Percentiles rank a stretch among this genome's conserved stretches.
Evolutionary conservation across 2,797 vertebrate genomes (phyloP).

Genomic region (Enteromius radiatus): DNA sequence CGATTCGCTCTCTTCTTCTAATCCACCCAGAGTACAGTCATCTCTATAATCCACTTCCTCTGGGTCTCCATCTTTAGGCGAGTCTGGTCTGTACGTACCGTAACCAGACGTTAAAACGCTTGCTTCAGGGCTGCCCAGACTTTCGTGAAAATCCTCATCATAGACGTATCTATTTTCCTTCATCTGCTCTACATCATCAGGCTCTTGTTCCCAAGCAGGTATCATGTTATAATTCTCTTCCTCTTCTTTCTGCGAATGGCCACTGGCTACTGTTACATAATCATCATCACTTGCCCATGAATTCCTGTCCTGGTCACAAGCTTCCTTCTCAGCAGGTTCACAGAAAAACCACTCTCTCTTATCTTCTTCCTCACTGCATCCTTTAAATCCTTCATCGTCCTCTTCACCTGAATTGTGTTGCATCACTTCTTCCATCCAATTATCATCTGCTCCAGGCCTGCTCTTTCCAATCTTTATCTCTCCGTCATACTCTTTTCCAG

Average conservation of each 20-base stretch:
- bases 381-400: not conserved
- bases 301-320: not conserved
- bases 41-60: slow-evolving; percentile 64
- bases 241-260: not conserved
- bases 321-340: not conserved
- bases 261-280: slow-evolving; percentile 14
- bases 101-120: slow-evolving; percentile 76
- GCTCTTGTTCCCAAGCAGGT: not conserved
- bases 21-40: slow-evolving; percentile 61
- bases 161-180: not conserved
- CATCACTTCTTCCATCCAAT: not conserved
- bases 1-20: slow-evolving; percentile 65
- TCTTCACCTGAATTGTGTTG: not conserved
- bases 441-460: not conserved
- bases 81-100: slow-evolving; percentile 68
- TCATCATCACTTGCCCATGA: slow-evolving; percentile 20
- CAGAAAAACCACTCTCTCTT: not conserved
- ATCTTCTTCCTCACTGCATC: not conserved
- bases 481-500: not conserved
- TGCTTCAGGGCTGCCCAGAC: slow-evolving; percentile 61
- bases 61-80: slow-evolving; percentile 61
- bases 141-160: slow-evolving; percentile 24
- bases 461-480: not conserved
- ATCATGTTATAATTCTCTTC: not conserved
- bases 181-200: not conserved